Evolutionary conservation across 1,140 invertebrate species (phyloP).

Genomic region (Drosophila sechellia): DNA sequence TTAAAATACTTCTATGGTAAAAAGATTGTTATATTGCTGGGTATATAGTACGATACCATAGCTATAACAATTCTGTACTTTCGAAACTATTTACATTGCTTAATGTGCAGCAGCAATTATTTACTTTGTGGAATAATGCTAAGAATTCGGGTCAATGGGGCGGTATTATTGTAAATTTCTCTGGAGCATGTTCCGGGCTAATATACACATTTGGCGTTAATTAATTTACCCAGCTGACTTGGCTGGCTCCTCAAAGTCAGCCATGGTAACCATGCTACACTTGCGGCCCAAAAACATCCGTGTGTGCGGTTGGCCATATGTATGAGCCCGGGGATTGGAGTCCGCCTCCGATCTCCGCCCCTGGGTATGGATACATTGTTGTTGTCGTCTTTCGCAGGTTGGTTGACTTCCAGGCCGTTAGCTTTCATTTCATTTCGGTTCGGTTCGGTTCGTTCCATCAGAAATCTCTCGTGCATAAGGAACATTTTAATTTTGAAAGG

Average conservation of each 20-base stretch:
- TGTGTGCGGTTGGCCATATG: constrained; percentile 1
- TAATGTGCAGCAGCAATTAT: too few relatives aligned
- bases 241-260: not conserved
- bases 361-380: constrained; percentile 2
- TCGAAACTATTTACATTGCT: too few relatives aligned
- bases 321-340: not conserved
- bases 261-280: constrained; percentile 25
- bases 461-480: constrained; percentile 79
- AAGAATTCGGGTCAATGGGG: constrained; percentile 1
- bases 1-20: too few relatives aligned
- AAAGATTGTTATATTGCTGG: too few relatives aligned
- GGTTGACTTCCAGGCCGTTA: constrained; percentile 74
- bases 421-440: constrained; percentile 75
- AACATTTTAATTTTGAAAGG: constrained; percentile 79
- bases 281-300: not conserved
- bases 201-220: constrained; percentile 40
- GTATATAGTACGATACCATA: too few relatives aligned
- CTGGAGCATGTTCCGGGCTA: constrained; percentile 26
- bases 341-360: too few relatives aligned
- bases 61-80: too few relatives aligned
- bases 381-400: constrained; percentile 49
- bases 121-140: not conserved
- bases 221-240: constrained; percentile 34
- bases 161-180: constrained; percentile 4
- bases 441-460: constrained; percentile 70